Evolutionary conservation across 2,888 invertebrate species (phyloP), one percentile per base, ranked within the genome.

Genomic region (Tricholauxania praeusta): DNA sequence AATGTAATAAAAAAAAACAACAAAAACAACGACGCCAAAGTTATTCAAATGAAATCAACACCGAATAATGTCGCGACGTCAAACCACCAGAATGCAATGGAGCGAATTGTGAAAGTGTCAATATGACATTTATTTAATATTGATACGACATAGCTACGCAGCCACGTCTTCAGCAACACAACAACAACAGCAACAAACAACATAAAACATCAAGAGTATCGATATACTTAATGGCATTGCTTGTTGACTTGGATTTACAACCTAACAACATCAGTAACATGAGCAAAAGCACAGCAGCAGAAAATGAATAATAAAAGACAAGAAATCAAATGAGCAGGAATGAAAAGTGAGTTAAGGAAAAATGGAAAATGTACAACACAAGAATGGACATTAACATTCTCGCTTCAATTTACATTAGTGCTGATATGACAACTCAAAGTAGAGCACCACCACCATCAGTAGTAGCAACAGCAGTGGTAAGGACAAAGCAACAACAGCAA

Each of bases 121-220:
- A 71, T 71, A 72, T 77, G 74, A 73, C 74, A 75, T 77, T 77
- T 77, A 75, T 77, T 72, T 75, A 73, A 70, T 74, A 76, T 75
- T 72, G 75, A 76, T 76, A 75, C 73, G 76, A 71, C 65, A 72
- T 68, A 55, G 60, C 57, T 53, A 65, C 66, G 47, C 74, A 72
- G 51, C 51, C 57, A 60, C 17, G 62, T n/a, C 22, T 69, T 68
- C 74, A 71, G 39, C 49, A 67, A 74, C 51, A 53, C 68, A 73
- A 49, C 48, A 64, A 65, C 60, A 75, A 53, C 64, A 66, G 1
- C 53, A 57, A 48, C 48, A 51, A 52, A n/a, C 19, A 53, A 19
- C 52, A 22, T 6, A 4, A 28, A 55, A 47, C 64, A 62, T 19
- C 51, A 39, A 53, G 49, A 63, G 22, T 14, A 10, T 59, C 32